Evolutionary conservation across 2,797 vertebrate species (phyloP).

Genomic region (Sebastes iracundus): DNA sequence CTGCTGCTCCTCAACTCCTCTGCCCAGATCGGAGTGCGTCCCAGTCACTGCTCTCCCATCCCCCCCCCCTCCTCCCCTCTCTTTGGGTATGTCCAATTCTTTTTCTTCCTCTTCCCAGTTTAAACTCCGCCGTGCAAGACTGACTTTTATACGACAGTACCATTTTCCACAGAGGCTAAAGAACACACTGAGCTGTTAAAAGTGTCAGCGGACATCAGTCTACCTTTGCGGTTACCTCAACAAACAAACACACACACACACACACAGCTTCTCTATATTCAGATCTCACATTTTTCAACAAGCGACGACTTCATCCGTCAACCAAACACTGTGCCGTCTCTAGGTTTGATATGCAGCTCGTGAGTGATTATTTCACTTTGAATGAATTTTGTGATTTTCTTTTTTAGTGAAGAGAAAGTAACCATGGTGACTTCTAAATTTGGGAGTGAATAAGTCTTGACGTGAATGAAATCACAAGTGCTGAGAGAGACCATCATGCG

Average conservation of each 20-base stretch:
- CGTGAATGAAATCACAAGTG: not conserved
- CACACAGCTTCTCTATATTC: constrained; percentile 16
- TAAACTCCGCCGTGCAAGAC: constrained; percentile 48
- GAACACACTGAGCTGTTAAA: constrained; percentile 72
- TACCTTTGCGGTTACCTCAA: constrained; percentile 17
- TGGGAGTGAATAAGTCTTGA: not conserved
- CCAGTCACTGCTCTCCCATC: not conserved
- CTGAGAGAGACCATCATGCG: not conserved
- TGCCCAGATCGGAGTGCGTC: constrained; percentile 18
- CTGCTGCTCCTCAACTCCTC: constrained; percentile 21
- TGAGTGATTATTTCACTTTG: constrained; percentile 34
- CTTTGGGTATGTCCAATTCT: constrained; percentile 33
- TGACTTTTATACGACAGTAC: constrained; percentile 74
- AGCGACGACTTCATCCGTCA: constrained; percentile 42
- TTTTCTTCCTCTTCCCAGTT: constrained; percentile 27
- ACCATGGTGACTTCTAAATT: constrained; percentile 7
- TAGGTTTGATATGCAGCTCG: constrained; percentile 3
- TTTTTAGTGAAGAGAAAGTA: constrained; percentile 5
- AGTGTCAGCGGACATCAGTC: constrained; percentile 68
- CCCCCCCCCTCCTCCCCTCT: not conserved
- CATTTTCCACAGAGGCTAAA: constrained; percentile 66
- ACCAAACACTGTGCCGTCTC: not conserved
- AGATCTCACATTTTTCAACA: constrained; percentile 36
- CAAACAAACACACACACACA: constrained; percentile 16
- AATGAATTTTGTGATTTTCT: constrained; percentile 11